Conservation (phyloP, 2,888 invertebrate species). For the Aelia acuminata region DNA sequence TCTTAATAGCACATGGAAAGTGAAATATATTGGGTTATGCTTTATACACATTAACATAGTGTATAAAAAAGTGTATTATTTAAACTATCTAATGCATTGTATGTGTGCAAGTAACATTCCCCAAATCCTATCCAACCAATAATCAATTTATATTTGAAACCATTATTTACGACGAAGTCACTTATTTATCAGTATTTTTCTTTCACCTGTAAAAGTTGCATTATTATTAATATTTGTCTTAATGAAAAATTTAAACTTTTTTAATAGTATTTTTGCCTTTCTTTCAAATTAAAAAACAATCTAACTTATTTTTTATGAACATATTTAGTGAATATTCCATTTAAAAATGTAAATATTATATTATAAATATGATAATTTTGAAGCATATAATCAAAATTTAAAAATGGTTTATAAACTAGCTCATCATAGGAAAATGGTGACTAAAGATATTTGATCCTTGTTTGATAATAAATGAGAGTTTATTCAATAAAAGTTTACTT, state of each 20-base stretch:
- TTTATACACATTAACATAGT: neutral
- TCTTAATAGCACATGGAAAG: neutral
- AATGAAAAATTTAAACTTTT: neutral
- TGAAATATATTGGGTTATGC: neutral
- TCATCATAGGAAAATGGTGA: neutral
- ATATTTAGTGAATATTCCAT: neutral
- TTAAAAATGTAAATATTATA: neutral
- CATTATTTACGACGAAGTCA: neutral
- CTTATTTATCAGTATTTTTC: neutral
- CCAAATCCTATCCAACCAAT: neutral
- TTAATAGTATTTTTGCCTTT: too few relatives aligned
- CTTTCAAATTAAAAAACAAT: too few relatives aligned
- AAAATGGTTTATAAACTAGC: neutral
- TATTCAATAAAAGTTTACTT: neutral
- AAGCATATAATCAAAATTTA: conserved; percentile 6
- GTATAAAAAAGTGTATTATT: neutral
- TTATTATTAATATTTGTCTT: too few relatives aligned
- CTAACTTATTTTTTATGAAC: too few relatives aligned
- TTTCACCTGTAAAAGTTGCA: neutral
- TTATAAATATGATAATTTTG: neutral
- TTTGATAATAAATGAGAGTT: neutral
- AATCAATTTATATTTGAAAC: neutral
- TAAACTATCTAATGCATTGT: too few relatives aligned
- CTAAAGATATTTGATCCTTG: neutral
- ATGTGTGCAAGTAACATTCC: neutral